Evolutionary conservation across 2,797 vertebrate species (phyloP), one percentile per base, ranked within the genome.

Genomic region (Phalanger gymnotis): DNA sequence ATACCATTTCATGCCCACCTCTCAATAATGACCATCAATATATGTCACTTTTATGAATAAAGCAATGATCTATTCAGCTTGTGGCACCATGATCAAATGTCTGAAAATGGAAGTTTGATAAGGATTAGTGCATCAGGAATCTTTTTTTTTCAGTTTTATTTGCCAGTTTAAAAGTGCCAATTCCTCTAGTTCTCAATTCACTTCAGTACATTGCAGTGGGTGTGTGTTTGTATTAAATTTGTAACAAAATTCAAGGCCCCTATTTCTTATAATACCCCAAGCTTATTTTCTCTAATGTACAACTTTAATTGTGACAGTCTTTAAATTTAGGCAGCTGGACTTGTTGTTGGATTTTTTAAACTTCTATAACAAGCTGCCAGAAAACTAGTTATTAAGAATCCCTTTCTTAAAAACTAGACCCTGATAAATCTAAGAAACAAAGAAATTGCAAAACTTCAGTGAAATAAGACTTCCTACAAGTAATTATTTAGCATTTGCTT

Each of bases 391-490:
- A 90, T 93, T 91, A 96, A 90, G 14, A 91, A 93, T 54, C 91
- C 30, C 47, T 94, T 81, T 94, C 96, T 93, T 90, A 13, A 54
- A 87, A 96, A 92, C 92, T 73, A 92, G 40, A 91, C 13, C 92
- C 61, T 95, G 51, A 91, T 90, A 92, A 94, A 95, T 93, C 92
- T 90, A 61, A 87, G 73, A 87, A 87, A 87, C 73, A 87, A 51
- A 51, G 31, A 51, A 87, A 47, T 96, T 55, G 53, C 89, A 98
- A 94, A 94, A 93, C 87, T 94, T 95, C 94, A 47, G 51, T 94
- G 54, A 94, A 94, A 87, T 94, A 94, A 91, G 90, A 96, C 95
- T 92, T 92, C 58, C 55, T 98, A 55, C 94, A 97, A 98, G 89
- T 0, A 16, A 91, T 96, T 96, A 25, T 58, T 22, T 54, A 89